phyloP scores from a whole-genome alignment of 2,797 vertebrate species.

The Cichlasoma orientale region DNA sequence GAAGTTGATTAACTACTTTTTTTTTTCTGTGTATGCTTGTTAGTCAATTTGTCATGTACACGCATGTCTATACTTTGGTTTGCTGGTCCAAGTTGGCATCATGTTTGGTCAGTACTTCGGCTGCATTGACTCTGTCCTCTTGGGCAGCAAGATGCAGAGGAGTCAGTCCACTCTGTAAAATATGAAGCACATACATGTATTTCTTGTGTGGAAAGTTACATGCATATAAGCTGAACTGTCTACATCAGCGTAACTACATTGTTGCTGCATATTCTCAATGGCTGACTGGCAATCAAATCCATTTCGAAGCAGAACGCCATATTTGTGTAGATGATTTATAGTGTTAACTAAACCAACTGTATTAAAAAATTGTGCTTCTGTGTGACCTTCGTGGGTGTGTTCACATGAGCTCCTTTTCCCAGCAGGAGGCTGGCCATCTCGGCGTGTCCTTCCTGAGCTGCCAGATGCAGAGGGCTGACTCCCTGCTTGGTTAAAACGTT shows the following conservation, averaged over 20 bases:
- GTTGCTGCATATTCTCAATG: no score
- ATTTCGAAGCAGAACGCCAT: neutral
- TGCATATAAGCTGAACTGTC: no score
- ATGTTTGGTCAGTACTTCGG: constrained; percentile 89
- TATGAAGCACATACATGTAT: constrained; percentile 18
- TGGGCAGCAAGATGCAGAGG: constrained; percentile 94
- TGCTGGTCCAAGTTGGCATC: constrained; percentile 91
- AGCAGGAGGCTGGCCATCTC: constrained; percentile 92
- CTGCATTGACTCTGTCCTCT: constrained; percentile 91
- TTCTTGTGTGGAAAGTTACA: neutral
- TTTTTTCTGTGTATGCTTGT: neutral
- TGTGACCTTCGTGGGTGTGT: constrained; percentile 91
- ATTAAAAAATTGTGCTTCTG: constrained; percentile 31
- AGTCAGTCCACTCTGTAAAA: constrained; percentile 88
- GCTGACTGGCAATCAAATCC: no score
- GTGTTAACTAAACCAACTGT: neutral
- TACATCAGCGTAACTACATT: no score
- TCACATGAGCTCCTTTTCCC: constrained; percentile 89
- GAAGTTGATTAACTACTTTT: neutral
- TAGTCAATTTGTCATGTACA: neutral
- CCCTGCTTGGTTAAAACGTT: constrained; percentile 94
- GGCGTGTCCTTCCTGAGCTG: constrained; percentile 95
- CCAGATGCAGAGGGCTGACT: constrained; percentile 94
- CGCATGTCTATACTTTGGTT: constrained; percentile 87
- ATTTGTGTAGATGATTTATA: neutral